Conservation (phyloP, 2,113 vertebrate species). For the Camelus dromedarius region DNA sequence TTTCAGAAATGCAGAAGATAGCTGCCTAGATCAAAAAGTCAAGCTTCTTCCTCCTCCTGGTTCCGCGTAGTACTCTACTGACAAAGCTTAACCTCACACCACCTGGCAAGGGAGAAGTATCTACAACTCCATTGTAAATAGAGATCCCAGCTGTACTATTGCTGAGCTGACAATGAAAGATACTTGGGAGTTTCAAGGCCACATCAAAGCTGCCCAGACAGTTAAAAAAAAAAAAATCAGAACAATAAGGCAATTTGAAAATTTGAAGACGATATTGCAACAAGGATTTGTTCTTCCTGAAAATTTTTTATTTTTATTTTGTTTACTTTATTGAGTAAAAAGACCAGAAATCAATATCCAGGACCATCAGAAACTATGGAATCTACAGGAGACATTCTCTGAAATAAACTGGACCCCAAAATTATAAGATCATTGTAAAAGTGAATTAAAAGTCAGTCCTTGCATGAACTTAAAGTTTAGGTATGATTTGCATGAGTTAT, state of each 20-base stretch:
- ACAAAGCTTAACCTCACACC: background rate
- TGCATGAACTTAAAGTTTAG: background rate
- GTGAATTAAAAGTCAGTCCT: background rate
- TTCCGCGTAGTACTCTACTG: background rate
- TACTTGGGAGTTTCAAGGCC: background rate
- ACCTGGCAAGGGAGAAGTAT: background rate
- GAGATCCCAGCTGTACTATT: background rate
- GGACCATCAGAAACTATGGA: background rate
- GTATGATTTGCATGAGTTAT: background rate
- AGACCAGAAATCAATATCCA: background rate
- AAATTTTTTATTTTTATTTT: background rate
- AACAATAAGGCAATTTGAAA: background rate
- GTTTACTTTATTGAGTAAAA: background rate
- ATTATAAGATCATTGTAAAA: background rate
- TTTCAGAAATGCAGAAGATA: background rate
- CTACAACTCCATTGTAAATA: background rate
- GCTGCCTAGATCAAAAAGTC: background rate
- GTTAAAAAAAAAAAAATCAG: background rate
- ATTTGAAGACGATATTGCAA: background rate
- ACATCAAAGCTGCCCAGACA: background rate
- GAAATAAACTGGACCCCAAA: background rate
- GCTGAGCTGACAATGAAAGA: background rate
- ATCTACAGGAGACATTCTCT: background rate
- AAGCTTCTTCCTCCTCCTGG: background rate
- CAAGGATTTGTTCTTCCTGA: background rate